A percentile compares a stretch with the other conserved stretches of the same genome.
phyloP scores from a whole-genome alignment of 1,140 invertebrate genomes.

The Hyposmocoma kahamanoa region DNA sequence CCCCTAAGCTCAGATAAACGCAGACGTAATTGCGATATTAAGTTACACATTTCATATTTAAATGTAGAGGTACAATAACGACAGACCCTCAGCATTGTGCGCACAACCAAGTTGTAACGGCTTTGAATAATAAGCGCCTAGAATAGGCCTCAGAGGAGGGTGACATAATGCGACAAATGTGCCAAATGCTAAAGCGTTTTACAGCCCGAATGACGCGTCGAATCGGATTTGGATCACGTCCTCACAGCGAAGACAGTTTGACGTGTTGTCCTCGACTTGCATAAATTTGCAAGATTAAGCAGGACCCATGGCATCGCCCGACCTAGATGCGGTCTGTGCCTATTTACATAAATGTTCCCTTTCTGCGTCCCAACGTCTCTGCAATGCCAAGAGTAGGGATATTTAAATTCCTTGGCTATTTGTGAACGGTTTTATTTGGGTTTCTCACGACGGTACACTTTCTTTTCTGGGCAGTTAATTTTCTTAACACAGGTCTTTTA shows the following conservation, averaged over 20 bases:
- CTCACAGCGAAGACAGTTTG: conserved; percentile 56
- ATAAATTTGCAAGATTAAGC: conserved; percentile 68
- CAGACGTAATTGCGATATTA: no score
- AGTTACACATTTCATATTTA: no score
- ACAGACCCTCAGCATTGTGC: no score
- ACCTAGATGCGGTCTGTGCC: conserved; percentile 32
- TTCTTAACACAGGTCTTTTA: no score
- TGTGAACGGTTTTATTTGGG: no score
- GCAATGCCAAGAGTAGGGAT: no score
- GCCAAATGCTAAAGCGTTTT: conserved; percentile 62
- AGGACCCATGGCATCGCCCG: conserved; percentile 22
- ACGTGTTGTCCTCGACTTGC: conserved; percentile 60
- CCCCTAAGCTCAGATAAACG: no score
- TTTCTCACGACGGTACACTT: no score
- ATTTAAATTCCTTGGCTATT: no score
- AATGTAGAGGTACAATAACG: no score
- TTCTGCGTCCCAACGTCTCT: conserved; percentile 18
- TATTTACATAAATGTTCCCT: conserved; percentile 56
- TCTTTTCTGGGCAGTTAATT: no score
- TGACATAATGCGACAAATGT: conserved; percentile 59
- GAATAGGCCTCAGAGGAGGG: conserved; percentile 48
- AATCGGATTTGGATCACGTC: conserved; percentile 68
- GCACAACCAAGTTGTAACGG: no score
- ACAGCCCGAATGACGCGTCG: conserved; percentile 48
- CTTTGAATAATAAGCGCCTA: conserved; percentile 44